A percentile compares a stretch with the other conserved stretches of the same genome.
Evolutionary conservation across 2,113 vertebrate species (phyloP).

Genomic region (Hippocampus abdominalis): DNA sequence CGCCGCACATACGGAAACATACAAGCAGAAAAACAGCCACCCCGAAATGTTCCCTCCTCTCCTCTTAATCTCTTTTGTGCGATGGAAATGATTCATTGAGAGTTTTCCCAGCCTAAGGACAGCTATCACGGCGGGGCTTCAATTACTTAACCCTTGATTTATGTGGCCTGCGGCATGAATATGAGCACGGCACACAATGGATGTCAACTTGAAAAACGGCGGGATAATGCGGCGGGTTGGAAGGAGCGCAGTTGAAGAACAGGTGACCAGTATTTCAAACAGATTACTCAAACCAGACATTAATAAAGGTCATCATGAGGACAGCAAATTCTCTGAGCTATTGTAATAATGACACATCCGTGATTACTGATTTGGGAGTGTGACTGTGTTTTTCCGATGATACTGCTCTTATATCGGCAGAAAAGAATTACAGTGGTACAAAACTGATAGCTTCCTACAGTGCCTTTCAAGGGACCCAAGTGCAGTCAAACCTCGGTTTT

Average conservation of each 20-base stretch:
- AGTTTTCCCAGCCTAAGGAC: slow-evolving; percentile 13
- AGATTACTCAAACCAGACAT: not conserved
- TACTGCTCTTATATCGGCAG: slow-evolving; percentile 29
- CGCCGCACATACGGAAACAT: slow-evolving; percentile 21
- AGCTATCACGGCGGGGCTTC: slow-evolving; percentile 3
- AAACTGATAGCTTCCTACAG: too few species aligned
- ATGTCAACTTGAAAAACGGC: slow-evolving; percentile 8
- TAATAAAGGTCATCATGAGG: not conserved
- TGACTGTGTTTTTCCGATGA: not conserved
- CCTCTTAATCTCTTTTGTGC: slow-evolving; percentile 11
- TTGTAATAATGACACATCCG: not conserved
- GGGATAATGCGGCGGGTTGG: not conserved
- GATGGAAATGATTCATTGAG: slow-evolving; percentile 26
- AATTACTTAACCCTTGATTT: slow-evolving; percentile 31
- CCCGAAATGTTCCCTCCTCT: slow-evolving; percentile 3
- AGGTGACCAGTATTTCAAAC: not conserved
- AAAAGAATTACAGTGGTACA: slow-evolving; percentile 11
- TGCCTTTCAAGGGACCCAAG: too few species aligned
- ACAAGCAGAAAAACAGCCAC: not conserved
- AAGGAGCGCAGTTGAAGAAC: not conserved
- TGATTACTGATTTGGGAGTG: not conserved
- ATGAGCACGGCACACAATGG: slow-evolving; percentile 5
- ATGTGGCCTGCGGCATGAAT: slow-evolving; percentile 15
- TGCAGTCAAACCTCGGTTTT: too few species aligned
- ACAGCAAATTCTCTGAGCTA: not conserved